Percentiles rank a stretch among this genome's conserved stretches.
Conservation (phyloP, 2,113 vertebrate species). For the Zosterops hypoxanthus region DNA sequence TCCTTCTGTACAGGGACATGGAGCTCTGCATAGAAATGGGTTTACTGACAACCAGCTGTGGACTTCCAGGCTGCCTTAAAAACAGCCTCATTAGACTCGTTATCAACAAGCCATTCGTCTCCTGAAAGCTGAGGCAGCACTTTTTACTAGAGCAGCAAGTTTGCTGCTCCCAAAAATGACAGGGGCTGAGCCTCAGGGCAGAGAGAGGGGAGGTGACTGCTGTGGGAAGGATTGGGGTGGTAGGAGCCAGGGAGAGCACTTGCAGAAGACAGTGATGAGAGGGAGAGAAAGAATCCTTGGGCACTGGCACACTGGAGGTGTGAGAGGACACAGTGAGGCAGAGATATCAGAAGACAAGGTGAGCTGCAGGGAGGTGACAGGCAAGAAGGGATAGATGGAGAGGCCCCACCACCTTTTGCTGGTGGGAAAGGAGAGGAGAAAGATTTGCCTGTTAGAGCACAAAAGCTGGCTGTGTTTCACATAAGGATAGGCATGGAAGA, state of each 20-base stretch:
- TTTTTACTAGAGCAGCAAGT: background rate
- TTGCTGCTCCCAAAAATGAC: background rate
- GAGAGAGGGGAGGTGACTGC: background rate
- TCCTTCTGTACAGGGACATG: background rate
- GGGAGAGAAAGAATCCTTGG: background rate
- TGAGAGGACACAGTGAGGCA: background rate
- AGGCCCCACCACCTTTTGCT: background rate
- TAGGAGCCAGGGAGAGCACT: background rate
- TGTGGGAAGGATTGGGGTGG: background rate
- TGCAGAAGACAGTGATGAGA: rapidly evolving
- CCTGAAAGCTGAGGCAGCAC: background rate
- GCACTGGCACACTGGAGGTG: rapidly evolving
- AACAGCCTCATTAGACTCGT: background rate
- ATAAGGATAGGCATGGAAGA: background rate
- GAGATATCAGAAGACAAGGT: background rate
- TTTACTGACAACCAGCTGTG: conserved; percentile 9
- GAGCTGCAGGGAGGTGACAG: background rate
- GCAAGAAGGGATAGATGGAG: background rate
- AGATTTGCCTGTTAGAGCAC: background rate
- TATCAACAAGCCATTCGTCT: conserved; percentile 1
- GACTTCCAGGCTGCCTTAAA: conserved; percentile 29
- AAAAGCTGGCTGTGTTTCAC: background rate
- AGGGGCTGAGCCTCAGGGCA: background rate
- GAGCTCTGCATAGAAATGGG: background rate
- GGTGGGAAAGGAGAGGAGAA: background rate